Conservation (phyloP, 2,797 vertebrate species). For the Schizopygopsis malacanthus region DNA sequence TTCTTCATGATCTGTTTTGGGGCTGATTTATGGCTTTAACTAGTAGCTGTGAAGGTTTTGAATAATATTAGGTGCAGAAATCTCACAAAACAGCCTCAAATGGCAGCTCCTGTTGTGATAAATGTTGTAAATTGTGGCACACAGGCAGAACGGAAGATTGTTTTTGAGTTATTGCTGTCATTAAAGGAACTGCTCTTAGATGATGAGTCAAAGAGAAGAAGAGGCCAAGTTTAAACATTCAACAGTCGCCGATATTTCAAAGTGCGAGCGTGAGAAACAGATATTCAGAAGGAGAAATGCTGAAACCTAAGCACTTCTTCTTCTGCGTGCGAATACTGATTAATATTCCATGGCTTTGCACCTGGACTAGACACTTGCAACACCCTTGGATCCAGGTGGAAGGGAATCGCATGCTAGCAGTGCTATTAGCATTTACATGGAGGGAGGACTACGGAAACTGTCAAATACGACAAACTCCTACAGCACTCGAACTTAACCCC, state of each 20-base stretch:
- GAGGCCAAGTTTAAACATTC: conserved; percentile 14
- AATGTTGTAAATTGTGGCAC: conserved; percentile 26
- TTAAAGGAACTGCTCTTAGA: conserved; percentile 25
- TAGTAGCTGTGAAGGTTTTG: conserved; percentile 33
- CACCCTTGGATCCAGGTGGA: conserved; percentile 32
- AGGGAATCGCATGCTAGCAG: conserved; percentile 1
- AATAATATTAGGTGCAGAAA: conserved; percentile 4
- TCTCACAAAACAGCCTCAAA: conserved; percentile 20
- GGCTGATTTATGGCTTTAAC: conserved; percentile 35
- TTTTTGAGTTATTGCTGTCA: conserved; percentile 41
- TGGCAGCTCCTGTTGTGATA: conserved; percentile 26
- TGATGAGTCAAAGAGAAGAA: conserved; percentile 32
- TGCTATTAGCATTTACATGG: conserved; percentile 25
- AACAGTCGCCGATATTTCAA: neutral
- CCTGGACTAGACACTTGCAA: neutral
- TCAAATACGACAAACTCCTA: conserved; percentile 17
- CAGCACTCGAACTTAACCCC: conserved; percentile 40
- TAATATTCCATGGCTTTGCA: conserved; percentile 7
- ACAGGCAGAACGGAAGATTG: conserved; percentile 6
- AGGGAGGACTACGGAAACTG: neutral
- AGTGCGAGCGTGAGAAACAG: neutral
- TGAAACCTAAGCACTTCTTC: conserved; percentile 17
- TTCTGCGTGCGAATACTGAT: neutral
- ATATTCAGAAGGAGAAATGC: conserved; percentile 7
- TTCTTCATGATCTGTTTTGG: conserved; percentile 36